These are phyloP conservation scores for Diarsia rubi DNA, from an alignment of 2,888 invertebrate genomes.

Conservation along the genomic window DNA sequence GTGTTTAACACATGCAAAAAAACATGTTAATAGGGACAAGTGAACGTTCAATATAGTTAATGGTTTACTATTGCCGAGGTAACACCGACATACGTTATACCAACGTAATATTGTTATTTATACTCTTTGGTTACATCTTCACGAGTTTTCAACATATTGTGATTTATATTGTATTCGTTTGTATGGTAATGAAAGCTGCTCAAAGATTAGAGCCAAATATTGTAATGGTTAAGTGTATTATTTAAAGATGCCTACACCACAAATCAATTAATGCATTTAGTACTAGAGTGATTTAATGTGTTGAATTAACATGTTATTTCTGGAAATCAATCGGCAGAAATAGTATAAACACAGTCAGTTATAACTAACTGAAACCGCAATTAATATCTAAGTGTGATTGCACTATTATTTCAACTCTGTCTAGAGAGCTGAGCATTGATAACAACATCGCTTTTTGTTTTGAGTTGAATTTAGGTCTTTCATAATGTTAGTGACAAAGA, in stretches of 20 bases:
- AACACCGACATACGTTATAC: conserved; percentile 50
- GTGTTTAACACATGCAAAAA: not conserved
- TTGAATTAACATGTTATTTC: no score
- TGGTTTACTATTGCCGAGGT: conserved; percentile 38
- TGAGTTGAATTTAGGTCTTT: no score
- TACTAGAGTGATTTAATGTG: not conserved
- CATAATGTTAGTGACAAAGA: no score
- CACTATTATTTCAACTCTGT: no score
- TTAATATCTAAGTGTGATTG: no score
- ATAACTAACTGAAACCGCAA: no score
- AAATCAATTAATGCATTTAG: not conserved
- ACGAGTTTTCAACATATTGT: conserved; percentile 44
- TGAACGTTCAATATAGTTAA: conserved; percentile 28
- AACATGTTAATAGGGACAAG: conserved; percentile 8
- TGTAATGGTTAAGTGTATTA: conserved; percentile 25
- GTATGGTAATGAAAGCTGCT: conserved; percentile 65
- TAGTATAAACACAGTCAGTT: no score
- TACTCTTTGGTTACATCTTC: conserved; percentile 40
- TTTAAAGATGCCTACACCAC: conserved; percentile 15
- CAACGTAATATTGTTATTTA: conserved; percentile 48
- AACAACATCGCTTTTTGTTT: no score
- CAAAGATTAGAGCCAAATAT: conserved; percentile 77
- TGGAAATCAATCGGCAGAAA: not conserved
- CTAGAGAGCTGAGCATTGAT: no score
- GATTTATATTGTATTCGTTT: conserved; percentile 43